These are phyloP conservation scores for Drosophila leonis DNA, from an alignment of 2,888 invertebrate genomes.

Conservation along the genomic window DNA sequence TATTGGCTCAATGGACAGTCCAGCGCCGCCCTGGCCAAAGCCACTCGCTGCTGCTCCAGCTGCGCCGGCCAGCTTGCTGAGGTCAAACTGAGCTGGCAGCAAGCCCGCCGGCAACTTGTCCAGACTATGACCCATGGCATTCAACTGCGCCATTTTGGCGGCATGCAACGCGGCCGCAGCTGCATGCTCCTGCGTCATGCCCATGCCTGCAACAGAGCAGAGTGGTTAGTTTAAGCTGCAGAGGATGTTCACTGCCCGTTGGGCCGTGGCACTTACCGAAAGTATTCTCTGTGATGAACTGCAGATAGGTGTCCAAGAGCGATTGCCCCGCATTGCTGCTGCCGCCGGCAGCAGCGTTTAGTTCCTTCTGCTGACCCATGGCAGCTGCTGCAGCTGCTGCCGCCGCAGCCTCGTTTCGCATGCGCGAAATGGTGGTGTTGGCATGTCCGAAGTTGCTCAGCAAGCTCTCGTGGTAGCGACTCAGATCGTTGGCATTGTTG, in stretches of 20 bases:
- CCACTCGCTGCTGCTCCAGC: conserved; percentile 43
- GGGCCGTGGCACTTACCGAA: conserved; percentile 87
- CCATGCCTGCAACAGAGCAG: conserved; percentile 85
- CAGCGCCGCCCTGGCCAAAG: conserved; percentile 59
- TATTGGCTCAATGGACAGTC: conserved; percentile 84
- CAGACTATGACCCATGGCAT: conserved; percentile 87
- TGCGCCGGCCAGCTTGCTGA: conserved; percentile 81
- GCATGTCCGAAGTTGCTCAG: conserved; percentile 86
- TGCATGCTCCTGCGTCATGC: conserved; percentile 89
- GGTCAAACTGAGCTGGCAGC: conserved; percentile 84
- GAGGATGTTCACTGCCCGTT: background rate
- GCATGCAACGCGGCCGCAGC: conserved; percentile 92
- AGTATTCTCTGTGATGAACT: conserved; percentile 94
- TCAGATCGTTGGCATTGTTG: conserved; percentile 78
- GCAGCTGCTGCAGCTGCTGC: conserved; percentile 80
- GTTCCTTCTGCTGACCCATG: conserved; percentile 86
- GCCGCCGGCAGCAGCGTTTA: conserved; percentile 86
- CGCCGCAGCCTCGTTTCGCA: conserved; percentile 87
- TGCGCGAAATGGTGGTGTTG: conserved; percentile 89
- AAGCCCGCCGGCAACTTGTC: conserved; percentile 87
- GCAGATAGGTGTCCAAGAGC: conserved; percentile 94
- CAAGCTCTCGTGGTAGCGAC: conserved; percentile 83
- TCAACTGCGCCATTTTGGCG: conserved; percentile 92
- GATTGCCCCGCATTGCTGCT: conserved; percentile 90
- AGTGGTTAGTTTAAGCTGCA: background rate